Evolutionary conservation across 2,113 vertebrate genomes (phyloP), one percentile per base, ranked within the genome.

Genomic region (Cercopithecus mona): DNA sequence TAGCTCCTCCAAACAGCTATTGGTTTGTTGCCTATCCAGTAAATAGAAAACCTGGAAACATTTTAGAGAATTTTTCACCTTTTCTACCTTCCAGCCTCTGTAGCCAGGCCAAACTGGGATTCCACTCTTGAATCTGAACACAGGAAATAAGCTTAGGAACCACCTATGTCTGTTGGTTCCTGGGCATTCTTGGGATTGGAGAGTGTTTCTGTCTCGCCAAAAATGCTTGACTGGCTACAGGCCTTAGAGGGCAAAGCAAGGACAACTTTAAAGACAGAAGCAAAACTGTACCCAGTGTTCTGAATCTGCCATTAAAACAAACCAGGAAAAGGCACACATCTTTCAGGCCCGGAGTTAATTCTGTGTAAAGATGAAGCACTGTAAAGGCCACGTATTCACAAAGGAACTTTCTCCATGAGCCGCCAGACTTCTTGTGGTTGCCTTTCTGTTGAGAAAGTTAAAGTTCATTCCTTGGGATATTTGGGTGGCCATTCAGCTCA

Each of bases 31-130:
- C 96, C 90, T 93, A n/a, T 70, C 87, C 90, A 95, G 94, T 95
- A 96, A 98, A 96, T 88, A 98, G 96, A 96, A 97, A 95, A 96
- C 97, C 92, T 98, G 97, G 98, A 98, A 94, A 68, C 61, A 88
- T 96, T 95, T 97, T 95, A 94, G 96, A 97, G 95, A 96, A 68
- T 82, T 95, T 97, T 94, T 97, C 90, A 97, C 97, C 95, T 97
- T 97, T 96, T 70, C 83, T 97, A 96, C 95, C 97, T 97, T 96
- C 93, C 88, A 96, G 84, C 78, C 93, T 93, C 89, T 97, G 81
- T 97, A 93, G 85, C 52, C 81, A 81, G 75, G 95, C 95, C 97
- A 98, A 83, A 68, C 72, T 94, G 81, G 84, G 93, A 96, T 94
- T 95, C 73, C 23, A 72, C 68, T 93, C 93, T 88, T 96, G 92